Conservation (phyloP, 2,113 vertebrate genomes). For the Ptilorrhoa leucosticta region DNA sequence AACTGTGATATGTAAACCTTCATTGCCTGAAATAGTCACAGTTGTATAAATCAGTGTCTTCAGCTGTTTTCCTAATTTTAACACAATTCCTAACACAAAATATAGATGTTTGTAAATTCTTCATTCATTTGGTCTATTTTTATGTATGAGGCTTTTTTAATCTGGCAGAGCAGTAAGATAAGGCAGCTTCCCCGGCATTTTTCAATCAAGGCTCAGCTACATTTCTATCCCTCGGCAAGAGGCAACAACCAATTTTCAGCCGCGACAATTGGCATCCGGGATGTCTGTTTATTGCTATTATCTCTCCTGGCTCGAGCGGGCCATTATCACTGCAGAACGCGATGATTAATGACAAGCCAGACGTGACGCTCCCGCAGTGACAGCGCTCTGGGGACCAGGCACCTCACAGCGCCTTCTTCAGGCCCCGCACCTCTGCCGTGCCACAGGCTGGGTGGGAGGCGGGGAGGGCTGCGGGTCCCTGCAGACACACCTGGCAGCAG, state of each 20-base stretch:
- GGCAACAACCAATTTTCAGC: neutral
- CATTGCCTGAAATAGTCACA: conserved; percentile 72
- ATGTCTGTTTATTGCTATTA: neutral
- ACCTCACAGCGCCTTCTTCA: neutral
- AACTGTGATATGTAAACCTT: conserved; percentile 67
- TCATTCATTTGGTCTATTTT: conserved; percentile 70
- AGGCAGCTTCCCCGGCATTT: neutral
- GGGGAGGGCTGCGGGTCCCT: neutral
- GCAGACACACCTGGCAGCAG: neutral
- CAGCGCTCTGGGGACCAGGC: neutral
- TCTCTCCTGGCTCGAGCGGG: neutral
- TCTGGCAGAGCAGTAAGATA: neutral
- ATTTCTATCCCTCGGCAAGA: neutral
- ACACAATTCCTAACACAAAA: conserved; percentile 77
- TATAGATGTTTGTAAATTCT: conserved; percentile 84
- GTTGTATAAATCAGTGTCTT: conserved; percentile 76
- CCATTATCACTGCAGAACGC: neutral
- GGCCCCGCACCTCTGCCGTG: neutral
- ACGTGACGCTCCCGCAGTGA: neutral
- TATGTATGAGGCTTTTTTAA: conserved; percentile 40
- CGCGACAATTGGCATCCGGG: neutral
- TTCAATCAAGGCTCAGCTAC: neutral
- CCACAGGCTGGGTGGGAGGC: rapidly evolving
- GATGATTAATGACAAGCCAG: neutral
- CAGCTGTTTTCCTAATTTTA: conserved; percentile 75